These are phyloP conservation scores for Graptemys geographica DNA, from an alignment of 2,797 vertebrate species.

Conservation along the genomic window DNA sequence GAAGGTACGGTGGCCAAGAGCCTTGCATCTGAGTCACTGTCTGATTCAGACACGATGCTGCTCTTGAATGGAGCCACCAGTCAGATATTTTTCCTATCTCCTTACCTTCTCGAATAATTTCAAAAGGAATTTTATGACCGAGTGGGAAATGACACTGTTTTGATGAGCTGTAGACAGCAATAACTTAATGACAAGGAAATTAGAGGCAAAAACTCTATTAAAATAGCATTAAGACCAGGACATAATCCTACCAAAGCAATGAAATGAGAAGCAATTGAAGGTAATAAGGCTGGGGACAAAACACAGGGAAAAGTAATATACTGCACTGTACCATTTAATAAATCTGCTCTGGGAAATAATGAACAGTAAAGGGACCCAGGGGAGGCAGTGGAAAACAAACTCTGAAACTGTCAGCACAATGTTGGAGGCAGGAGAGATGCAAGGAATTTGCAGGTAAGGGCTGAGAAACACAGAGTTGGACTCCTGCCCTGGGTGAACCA, in stretches of 20 bases:
- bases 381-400: not conserved
- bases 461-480: not conserved
- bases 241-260: not conserved
- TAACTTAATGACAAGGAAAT: constrained; percentile 32
- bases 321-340: rapidly evolving
- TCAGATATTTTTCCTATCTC: not conserved
- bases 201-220: constrained; percentile 12
- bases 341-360: constrained; percentile 11
- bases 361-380: not conserved
- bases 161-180: not conserved
- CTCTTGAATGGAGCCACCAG: not conserved
- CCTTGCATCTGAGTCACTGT: not conserved
- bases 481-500: not conserved
- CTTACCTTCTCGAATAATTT: constrained; percentile 7
- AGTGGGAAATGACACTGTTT: not conserved
- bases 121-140: constrained; percentile 4
- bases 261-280: not conserved
- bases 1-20: not conserved
- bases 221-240: constrained; percentile 5
- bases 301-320: not conserved
- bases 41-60: not conserved
- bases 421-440: not conserved
- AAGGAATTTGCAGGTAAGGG: not conserved
- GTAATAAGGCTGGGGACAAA: not conserved
- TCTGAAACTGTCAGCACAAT: not conserved